Base-by-base conservation (phyloP, 2,888 invertebrate species). In the Cephalotes varians region DNA sequence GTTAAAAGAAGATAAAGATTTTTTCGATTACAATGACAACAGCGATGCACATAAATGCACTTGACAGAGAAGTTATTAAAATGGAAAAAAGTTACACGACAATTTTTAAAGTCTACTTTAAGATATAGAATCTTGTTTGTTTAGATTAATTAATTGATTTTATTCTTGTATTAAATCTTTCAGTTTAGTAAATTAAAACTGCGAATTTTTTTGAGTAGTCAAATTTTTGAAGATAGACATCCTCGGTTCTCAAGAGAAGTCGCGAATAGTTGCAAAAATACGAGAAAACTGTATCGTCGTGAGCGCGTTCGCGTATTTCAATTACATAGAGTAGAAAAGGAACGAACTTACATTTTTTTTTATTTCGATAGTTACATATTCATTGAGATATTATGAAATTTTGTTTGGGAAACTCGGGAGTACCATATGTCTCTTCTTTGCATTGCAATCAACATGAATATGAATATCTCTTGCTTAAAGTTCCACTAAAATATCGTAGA, bases 291-390 rank as follows among this genome's bases (percentile, higher is more conserved):
- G 9, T 37, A 25, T 71, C 18, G 0, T 18, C 54, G 18, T 51
- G 15, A 25, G 37, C 12, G 18, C 18, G 12, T 37, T 54, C 34
- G 31, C 34, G 21, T 51, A 54, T 54, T 56, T 18, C 18, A 40
- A 25, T 71, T 71, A 71, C 18, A 5, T 54, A 69, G n/a, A 21
- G 34, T 34, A 7, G 40, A 71, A 37, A 56, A 15, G 44, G 10
- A 56, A 56, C 28, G 18, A 67, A 25, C 56, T 54, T 44, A 9
- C 21, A 67, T n/a, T n/a, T 5, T 67, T 62, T 44, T 28, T 49
- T 56, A 37, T 65, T 51, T 65, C 54, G 10, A 37, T 37, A 25
- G 28, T 76, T 62, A 31, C 21, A 65, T 77, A 56, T 77, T 21
- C 44, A 40, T 54, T 67, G n/a, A 28, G 28, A 15, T 67, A 56